Conservation (phyloP, 2,888 invertebrate genomes). For the Lithophane leautieri region DNA sequence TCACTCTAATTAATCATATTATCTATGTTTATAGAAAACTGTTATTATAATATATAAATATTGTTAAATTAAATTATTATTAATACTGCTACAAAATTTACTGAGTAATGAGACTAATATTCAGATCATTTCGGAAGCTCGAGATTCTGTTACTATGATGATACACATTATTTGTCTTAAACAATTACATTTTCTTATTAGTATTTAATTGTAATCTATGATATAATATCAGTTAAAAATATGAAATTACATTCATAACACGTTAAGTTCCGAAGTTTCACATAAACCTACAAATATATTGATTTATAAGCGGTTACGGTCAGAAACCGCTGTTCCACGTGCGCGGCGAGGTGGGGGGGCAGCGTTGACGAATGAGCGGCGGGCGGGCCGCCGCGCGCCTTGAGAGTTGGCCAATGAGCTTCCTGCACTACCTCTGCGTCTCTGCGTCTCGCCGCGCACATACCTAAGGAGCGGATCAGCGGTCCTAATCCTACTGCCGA, state of each 20-base stretch:
- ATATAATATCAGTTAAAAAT: slow-evolving; percentile 12
- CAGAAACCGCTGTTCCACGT: too few relatives aligned
- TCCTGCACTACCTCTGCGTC: too few relatives aligned
- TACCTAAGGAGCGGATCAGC: too few relatives aligned
- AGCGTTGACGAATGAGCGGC: too few relatives aligned
- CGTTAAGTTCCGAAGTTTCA: background rate
- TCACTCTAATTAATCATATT: background rate
- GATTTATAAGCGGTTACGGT: too few relatives aligned
- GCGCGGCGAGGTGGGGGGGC: too few relatives aligned
- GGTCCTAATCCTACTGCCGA: too few relatives aligned
- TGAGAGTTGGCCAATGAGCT: too few relatives aligned
- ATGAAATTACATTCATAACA: slow-evolving; percentile 2
- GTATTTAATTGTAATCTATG: slow-evolving; percentile 1
- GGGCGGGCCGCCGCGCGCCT: too few relatives aligned
- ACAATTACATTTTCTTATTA: slow-evolving; percentile 25
- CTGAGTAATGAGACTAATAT: slow-evolving; percentile 20
- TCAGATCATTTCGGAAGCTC: slow-evolving; percentile 57
- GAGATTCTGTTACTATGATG: slow-evolving; percentile 47
- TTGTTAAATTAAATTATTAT: slow-evolving; percentile 16
- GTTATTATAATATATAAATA: background rate
- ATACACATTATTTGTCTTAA: slow-evolving; percentile 3
- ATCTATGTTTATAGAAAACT: background rate
- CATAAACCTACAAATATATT: slow-evolving; percentile 15
- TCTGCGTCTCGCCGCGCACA: too few relatives aligned
- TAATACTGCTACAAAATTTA: slow-evolving; percentile 44